Base-by-base conservation (phyloP, 2,113 vertebrate species). In the Protobothrops mucrosquamatus region DNA sequence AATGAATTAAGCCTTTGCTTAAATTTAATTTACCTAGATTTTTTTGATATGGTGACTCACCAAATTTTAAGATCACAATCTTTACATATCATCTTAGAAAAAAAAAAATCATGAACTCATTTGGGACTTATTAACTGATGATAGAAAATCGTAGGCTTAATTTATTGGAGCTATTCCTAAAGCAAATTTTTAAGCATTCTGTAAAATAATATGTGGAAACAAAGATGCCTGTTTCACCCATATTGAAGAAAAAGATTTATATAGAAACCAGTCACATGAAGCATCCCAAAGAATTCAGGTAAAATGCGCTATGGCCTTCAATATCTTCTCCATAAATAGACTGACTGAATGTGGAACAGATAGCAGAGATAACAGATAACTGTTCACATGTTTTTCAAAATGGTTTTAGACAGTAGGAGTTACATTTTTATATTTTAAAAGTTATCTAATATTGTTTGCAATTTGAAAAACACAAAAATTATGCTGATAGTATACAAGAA, bases 401-500 rank as follows among this genome's bases (percentile, higher is more conserved):
- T 81, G 34, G 74, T 7, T 81, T 81, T 81, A 81, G 34, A 81
- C 6, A 22, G 34, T 39, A 81, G 34, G 18, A 43, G 6, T 81
- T 81, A 43, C 18, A 10, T 81, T 43, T 81, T 81, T 81, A 22
- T 43, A 81, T 81, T 81, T 43, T 22, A 81, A 81, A 81, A 22
- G 34, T 81, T 81, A 81, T 81, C 18, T 43, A 81, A 81, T 10
- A 81, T 81, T 22, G 6, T 86, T 61, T 85, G 86, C n/a, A 69
- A 39, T 15, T 90, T 93, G 56, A 54, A 34, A 87, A 23, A 93
- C 87, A 94, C 59, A 92, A 5, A 48, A 85, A 95, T 55, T 61
- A 56, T 51, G 34, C 69, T 94, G 86, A 69, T n/a, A 92, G 18
- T 91, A 81, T 1, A 88, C 4, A 94, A 92, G 92, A 92, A 34